Evolutionary conservation across 2,797 vertebrate genomes (phyloP), one percentile per base, ranked within the genome.

Genomic region (Darevskia nairensis): DNA sequence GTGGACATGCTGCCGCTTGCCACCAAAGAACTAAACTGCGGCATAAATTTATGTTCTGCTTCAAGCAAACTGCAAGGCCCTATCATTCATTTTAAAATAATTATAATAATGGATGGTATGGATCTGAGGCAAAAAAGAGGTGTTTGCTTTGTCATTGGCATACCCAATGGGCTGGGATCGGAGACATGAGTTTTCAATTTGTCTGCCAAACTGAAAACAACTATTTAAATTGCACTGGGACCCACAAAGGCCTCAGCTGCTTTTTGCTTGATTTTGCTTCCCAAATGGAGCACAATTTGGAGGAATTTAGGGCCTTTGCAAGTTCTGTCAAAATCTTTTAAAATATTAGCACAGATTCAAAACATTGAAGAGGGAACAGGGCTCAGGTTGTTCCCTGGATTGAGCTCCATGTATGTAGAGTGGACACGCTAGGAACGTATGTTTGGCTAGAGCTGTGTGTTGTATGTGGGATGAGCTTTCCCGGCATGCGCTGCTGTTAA

Each of bases 391-490:
- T 87, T 59, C 59, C 87, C 75, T 72, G 84, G 59, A 86, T 91
- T 61, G 78, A 78, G 61, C 21, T 78, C 3, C 27, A 0, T 4
- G 88, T 64, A 3, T 86, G 74, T 85, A 81, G 35, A 71, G 6
- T 88, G 83, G 89, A 86, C 79, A 82, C 80, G 17, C 1, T 44
- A 76, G 79, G 71, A 74, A 50, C 79, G 59, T 64, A 4, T 13
- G 89, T 0, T n/a, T 88, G 80, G 7, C 0, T 82, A 82, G 50
- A 91, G 15, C 87, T 88, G 88, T 86, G 78, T 86, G 90, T 86
- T 90, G 1, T 78, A 86, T 44, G 72, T 91, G 90, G 91, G 88
- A 85, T 32, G 88, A 80, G 86, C 86, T 71, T n/a, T 76, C 39
- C 50, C 0, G 23, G 21, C 23, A 64, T 55, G 44, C 23, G 80